Percentiles rank a stretch among this genome's conserved stretches.
Conservation (phyloP, 1,140 invertebrate species). For the Euura saliciscinereae region DNA sequence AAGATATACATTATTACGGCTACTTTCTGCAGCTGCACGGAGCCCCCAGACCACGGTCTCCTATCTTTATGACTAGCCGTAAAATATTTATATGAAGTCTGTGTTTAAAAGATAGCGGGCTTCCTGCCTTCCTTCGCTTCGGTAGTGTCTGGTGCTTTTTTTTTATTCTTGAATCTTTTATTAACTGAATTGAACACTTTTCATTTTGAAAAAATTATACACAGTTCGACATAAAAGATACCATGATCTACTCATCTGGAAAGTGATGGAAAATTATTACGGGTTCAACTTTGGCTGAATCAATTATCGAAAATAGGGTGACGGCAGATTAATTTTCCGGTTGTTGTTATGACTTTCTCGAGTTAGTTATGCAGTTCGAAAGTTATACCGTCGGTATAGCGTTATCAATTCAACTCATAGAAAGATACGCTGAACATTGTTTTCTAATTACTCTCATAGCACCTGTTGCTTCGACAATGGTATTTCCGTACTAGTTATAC, state of each 20-base stretch:
- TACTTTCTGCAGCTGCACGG: conserved; percentile 17
- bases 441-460: neutral
- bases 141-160: neutral
- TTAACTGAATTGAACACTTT: neutral
- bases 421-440: neutral
- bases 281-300: too few species aligned
- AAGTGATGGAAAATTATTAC: too few species aligned
- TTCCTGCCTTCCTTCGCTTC: neutral
- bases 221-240: too few species aligned
- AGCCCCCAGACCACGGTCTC: conserved; percentile 4
- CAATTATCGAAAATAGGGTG: too few species aligned
- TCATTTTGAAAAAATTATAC: neutral
- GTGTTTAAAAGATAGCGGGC: conserved; percentile 26
- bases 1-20: conserved; percentile 26
- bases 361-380: neutral
- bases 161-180: neutral
- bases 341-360: too few species aligned
- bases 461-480: conserved; percentile 4
- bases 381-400: neutral
- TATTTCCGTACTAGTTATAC: neutral
- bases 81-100: conserved; percentile 42
- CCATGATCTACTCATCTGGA: too few species aligned
- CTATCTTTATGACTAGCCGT: conserved; percentile 34
- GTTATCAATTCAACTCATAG: neutral
- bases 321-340: too few species aligned